Conservation (phyloP, 2,797 vertebrate genomes). For the Falco columbarius region DNA sequence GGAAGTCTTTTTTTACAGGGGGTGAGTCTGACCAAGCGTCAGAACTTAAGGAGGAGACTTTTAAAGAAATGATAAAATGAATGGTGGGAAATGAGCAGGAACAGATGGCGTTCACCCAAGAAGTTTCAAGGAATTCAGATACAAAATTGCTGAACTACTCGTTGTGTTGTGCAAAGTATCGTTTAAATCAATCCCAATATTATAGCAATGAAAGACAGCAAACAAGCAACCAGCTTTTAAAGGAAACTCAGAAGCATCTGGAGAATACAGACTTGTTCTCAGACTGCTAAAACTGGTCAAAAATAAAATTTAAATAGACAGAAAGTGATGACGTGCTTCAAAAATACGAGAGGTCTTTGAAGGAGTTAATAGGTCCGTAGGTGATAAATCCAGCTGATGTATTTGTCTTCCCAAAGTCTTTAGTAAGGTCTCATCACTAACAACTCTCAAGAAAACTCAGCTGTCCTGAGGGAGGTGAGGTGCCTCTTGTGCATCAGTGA, state of each 20-base stretch:
- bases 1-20: background rate
- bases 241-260: background rate
- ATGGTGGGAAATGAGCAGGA: background rate
- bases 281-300: background rate
- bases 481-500: background rate
- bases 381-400: background rate
- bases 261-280: background rate
- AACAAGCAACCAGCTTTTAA: background rate
- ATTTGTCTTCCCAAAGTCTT: background rate
- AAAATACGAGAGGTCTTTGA: background rate
- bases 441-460: background rate
- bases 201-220: background rate
- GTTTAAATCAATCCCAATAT: background rate
- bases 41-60: background rate
- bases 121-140: conserved; percentile 10
- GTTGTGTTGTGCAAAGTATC: background rate
- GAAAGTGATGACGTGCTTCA: background rate
- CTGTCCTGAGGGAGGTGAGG: background rate
- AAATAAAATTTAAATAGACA: background rate
- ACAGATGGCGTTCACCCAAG: conserved; percentile 9
- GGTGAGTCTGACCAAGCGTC: background rate
- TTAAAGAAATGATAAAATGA: background rate
- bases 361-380: background rate
- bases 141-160: background rate
- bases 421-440: background rate